Evolutionary conservation across 92 coral and sea anemone genomes (phyloP), one percentile per base, ranked within the genome.

Genomic region (Epizoanthus ramosus): DNA sequence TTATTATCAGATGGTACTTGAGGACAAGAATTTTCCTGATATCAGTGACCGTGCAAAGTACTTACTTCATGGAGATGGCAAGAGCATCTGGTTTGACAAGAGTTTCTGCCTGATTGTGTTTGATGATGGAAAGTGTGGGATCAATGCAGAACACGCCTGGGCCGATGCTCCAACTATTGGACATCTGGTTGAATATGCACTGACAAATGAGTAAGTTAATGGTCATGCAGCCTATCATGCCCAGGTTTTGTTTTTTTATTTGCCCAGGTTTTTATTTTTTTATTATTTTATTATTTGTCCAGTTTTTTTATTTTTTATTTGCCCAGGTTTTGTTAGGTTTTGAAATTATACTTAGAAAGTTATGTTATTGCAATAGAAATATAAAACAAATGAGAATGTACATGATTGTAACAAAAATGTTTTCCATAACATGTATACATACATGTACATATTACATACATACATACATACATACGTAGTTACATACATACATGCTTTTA

Each of bases 141-240:
- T 94, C 84, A 90, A 96, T 80, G 98, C 89, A 10, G 99, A 96
- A 43, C 99, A 96, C 73, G 69, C 96, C 10, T 96, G 99, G 99
- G 99, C 93, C 24, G 99, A 96, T 87, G 99, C 99, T 18, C 99
- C 99, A 23, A 94, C 92, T 13, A 61, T 96, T 63, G 99, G 99
- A 14, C 99, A 96, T 85, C 81, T 96, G 94, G 13, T 90, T 43
- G 99, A 96, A 75, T 96, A 96, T 86, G 91, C 87, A 2, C 85
- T 93, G 54, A 92, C 94, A 31, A 87, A 80, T 67, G 99, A 96
- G 99, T 96, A 83, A 90, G 99, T 91, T 17, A 2, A 8, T 43
- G 50, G 59, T 31, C 6, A n/a, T n/a, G n/a, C n/a, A 6, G 10
- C 16, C 33, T 24, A 22, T 28, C 1, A 5, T 28, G 31, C 31